These are phyloP conservation scores for Habrosyne pyritoides DNA, from an alignment of 2,888 invertebrate genomes.

Conservation along the genomic window DNA sequence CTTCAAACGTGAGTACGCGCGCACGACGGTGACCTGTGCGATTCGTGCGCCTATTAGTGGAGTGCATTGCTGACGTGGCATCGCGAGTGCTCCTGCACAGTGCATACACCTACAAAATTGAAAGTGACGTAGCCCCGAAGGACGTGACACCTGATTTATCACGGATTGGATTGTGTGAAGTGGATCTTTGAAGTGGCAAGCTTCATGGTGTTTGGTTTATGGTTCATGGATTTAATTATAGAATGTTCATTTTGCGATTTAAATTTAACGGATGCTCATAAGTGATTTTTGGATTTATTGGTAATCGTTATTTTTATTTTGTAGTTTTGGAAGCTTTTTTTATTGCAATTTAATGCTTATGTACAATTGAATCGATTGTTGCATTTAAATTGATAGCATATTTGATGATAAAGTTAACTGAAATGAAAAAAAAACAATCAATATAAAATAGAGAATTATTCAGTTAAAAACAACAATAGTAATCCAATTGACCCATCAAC, in stretches of 20 bases:
- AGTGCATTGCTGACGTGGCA: slow-evolving; percentile 46
- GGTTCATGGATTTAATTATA: slow-evolving; percentile 36
- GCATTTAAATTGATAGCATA: slow-evolving; percentile 21
- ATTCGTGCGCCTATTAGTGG: slow-evolving; percentile 50
- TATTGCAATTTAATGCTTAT: not conserved
- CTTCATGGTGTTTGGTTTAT: slow-evolving; percentile 57
- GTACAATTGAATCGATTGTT: not conserved
- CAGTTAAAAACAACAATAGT: slow-evolving; percentile 37
- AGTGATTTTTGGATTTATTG: slow-evolving; percentile 8
- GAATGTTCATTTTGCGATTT: not conserved
- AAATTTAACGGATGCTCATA: slow-evolving; percentile 3
- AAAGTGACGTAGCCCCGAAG: slow-evolving; percentile 56
- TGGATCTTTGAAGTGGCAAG: slow-evolving; percentile 46
- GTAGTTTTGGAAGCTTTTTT: not conserved
- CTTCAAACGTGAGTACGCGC: slow-evolving; percentile 95
- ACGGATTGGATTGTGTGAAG: slow-evolving; percentile 76
- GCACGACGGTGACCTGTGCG: slow-evolving; percentile 53
- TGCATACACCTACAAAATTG: slow-evolving; percentile 39
- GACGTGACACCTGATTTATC: slow-evolving; percentile 62
- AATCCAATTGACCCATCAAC: slow-evolving; percentile 63
- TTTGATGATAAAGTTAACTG: slow-evolving; percentile 17
- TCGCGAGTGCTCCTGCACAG: slow-evolving; percentile 52
- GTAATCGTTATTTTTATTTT: slow-evolving; percentile 5
- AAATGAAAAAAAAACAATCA: slow-evolving; percentile 21
- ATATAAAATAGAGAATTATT: slow-evolving; percentile 27